A percentile compares a stretch with the other conserved stretches of the same genome.
Conservation (phyloP, 2,113 vertebrate species). For the Calonectris borealis region DNA sequence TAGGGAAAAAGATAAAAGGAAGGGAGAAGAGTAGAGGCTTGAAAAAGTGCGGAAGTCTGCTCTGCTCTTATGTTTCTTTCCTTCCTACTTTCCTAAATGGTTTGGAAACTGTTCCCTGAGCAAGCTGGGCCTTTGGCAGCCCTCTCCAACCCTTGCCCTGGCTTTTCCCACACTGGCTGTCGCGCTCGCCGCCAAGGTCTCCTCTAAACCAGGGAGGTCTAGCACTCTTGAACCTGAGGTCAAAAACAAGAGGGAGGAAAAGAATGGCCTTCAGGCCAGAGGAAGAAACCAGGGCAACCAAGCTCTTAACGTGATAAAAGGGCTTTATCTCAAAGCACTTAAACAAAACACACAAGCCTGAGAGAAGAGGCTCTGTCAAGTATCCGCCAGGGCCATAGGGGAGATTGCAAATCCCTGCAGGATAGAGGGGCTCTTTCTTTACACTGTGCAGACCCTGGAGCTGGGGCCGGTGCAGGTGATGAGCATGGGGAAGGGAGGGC, state of each 20-base stretch:
- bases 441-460: not conserved
- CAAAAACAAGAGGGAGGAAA: conserved; percentile 55
- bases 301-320: conserved; percentile 68
- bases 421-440: not conserved
- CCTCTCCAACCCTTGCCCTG: conserved; percentile 10
- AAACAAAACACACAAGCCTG: conserved; percentile 66
- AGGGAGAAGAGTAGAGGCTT: not conserved
- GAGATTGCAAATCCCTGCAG: conserved; percentile 15
- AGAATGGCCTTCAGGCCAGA: conserved; percentile 72
- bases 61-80: not conserved
- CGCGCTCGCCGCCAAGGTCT: not conserved
- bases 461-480: not conserved
- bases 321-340: conserved; percentile 70
- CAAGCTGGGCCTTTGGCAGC: not conserved
- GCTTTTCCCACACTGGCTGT: conserved; percentile 52
- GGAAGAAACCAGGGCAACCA: conserved; percentile 67
- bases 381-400: not conserved
- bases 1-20: not conserved
- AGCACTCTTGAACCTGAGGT: conserved; percentile 73
- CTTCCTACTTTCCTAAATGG: not conserved
- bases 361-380: conserved; percentile 53
- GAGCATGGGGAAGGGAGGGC: not conserved
- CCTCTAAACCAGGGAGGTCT: conserved; percentile 59
- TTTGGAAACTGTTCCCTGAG: not conserved
- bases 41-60: not conserved